Evolutionary conservation across 2,113 vertebrate genomes (phyloP).

Genomic region (Tursiops truncatus): DNA sequence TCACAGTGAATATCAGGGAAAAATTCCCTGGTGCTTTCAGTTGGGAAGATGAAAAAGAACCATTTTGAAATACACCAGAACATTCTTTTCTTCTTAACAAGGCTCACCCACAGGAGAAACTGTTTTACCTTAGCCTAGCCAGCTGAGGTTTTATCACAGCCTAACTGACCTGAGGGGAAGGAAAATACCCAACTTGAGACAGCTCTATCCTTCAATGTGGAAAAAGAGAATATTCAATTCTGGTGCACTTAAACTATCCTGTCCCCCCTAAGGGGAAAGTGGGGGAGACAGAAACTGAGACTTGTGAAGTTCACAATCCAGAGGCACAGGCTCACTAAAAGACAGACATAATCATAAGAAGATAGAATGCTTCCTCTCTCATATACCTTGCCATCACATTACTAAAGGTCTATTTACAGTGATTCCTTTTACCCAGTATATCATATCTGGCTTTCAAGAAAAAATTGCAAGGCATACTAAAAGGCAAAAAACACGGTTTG

Average conservation of each 20-base stretch:
- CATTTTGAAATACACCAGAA: background rate
- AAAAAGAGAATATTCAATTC: background rate
- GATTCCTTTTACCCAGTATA: background rate
- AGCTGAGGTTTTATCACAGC: background rate
- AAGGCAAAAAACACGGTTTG: background rate
- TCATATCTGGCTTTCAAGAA: background rate
- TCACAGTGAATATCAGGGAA: background rate
- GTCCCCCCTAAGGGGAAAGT: too few relatives aligned
- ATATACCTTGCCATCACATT: background rate
- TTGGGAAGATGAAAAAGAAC: background rate
- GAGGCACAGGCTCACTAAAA: background rate
- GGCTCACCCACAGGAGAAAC: background rate
- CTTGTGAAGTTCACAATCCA: background rate
- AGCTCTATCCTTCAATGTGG: background rate
- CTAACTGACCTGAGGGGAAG: background rate
- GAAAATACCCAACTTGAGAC: background rate
- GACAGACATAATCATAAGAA: background rate
- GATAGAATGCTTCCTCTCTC: background rate
- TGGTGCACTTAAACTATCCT: background rate
- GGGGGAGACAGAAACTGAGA: background rate
- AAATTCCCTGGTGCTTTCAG: background rate
- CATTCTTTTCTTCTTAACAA: background rate
- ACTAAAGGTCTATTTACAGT: background rate
- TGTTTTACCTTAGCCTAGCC: background rate
- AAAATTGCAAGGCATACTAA: background rate